Conservation (phyloP, 2,797 vertebrate genomes). For the Cossypha niveicapilla region DNA sequence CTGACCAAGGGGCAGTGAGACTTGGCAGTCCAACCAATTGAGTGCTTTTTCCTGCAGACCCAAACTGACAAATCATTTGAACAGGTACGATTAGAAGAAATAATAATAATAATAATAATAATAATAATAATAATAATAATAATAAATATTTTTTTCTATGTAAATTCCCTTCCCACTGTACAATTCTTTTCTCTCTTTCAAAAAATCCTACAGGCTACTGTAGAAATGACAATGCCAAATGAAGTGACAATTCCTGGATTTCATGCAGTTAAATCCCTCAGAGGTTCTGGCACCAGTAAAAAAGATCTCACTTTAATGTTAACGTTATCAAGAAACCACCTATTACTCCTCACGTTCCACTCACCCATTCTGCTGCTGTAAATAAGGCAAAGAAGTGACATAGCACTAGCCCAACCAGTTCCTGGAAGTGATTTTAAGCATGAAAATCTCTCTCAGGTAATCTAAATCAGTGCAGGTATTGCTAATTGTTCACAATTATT, state of each 20-base stretch:
- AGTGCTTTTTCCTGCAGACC: not conserved
- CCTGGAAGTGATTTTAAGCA: not conserved
- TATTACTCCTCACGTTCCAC: not conserved
- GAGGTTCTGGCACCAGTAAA: not conserved
- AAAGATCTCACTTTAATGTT: not conserved
- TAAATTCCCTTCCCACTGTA: not conserved
- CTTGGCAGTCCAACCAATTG: not conserved
- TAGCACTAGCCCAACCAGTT: not conserved
- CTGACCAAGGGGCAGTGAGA: not conserved
- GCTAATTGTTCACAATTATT: not conserved
- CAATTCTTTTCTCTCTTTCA: not conserved
- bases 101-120: accelerated
- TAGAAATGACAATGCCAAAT: not conserved
- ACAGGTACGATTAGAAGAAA: not conserved
- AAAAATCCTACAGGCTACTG: not conserved
- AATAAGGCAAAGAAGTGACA: not conserved
- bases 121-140: not conserved
- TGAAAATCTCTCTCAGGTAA: not conserved
- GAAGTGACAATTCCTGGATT: not conserved
- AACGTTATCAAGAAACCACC: not conserved
- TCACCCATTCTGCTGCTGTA: not conserved
- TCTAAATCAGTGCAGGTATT: not conserved
- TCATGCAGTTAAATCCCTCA: not conserved
- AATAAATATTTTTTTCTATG: not conserved
- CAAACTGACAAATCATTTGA: not conserved